A percentile compares a stretch with the other conserved stretches of the same genome.
Conservation (phyloP, 2,888 invertebrate species). For the Tetragonisca angustula region DNA sequence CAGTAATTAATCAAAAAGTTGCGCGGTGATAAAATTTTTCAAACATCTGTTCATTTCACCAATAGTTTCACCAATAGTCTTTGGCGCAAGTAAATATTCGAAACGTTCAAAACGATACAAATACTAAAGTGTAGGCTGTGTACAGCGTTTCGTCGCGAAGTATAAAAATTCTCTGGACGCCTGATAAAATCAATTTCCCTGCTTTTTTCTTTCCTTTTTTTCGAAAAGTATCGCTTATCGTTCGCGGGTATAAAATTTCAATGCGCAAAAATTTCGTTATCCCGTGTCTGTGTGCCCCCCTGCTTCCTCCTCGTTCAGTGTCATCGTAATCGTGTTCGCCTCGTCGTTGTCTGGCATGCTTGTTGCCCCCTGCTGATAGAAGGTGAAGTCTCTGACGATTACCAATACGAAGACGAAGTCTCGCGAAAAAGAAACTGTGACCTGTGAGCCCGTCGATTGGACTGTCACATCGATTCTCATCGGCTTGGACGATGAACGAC, state of each 20-base stretch:
- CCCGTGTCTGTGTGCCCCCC: background rate
- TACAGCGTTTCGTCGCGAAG: background rate
- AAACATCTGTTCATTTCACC: background rate
- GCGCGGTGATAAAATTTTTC: background rate
- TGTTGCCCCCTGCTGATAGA: constrained; percentile 63
- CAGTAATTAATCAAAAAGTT: background rate
- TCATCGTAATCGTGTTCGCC: constrained; percentile 23
- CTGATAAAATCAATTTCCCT: background rate
- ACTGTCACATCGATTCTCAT: constrained; percentile 73
- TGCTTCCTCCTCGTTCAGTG: background rate
- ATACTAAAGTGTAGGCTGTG: background rate
- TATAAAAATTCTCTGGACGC: background rate
- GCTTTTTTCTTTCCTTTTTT: background rate
- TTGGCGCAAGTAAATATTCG: no score
- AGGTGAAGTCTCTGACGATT: constrained; percentile 65
- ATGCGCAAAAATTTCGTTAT: constrained; percentile 1
- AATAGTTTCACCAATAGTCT: no score
- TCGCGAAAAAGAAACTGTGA: constrained; percentile 65
- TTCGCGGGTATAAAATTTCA: background rate
- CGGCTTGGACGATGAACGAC: constrained; percentile 37
- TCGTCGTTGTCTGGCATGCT: constrained; percentile 61
- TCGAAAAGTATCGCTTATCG: background rate
- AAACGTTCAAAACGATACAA: background rate
- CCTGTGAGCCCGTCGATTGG: constrained; percentile 66
- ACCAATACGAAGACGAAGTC: constrained; percentile 39